phyloP scores from a whole-genome alignment of 2,113 vertebrate genomes.

The Python bivittatus region DNA sequence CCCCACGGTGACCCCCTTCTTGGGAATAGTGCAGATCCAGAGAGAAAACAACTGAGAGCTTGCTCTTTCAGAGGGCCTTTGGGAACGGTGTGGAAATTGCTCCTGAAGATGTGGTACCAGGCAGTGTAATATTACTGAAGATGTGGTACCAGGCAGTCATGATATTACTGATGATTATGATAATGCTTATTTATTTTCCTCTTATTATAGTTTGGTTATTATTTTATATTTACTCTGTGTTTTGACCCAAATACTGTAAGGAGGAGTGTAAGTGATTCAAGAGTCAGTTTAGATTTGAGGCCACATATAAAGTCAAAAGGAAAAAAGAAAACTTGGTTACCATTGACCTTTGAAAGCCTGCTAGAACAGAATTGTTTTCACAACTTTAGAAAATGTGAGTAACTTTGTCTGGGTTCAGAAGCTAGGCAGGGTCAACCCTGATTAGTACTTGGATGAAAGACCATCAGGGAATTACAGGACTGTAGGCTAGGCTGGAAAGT shows the following conservation, averaged over 20 bases:
- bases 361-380: background rate
- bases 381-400: background rate
- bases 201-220: background rate
- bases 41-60: background rate
- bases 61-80: background rate
- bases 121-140: no score
- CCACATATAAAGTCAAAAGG: background rate
- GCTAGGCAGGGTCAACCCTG: background rate
- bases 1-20: background rate
- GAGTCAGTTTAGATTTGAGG: background rate
- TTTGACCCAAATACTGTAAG: background rate
- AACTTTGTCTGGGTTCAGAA: background rate
- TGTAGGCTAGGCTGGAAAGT: background rate
- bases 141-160: background rate
- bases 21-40: background rate
- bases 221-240: background rate
- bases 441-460: background rate
- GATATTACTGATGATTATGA: background rate
- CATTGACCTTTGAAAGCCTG: background rate
- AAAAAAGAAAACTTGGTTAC: background rate
- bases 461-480: background rate
- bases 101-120: background rate
- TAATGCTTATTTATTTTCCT: background rate
- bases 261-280: background rate
- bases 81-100: background rate